Evolutionary conservation across 2,888 invertebrate species (phyloP).

Genomic region (Spilarctia lutea): DNA sequence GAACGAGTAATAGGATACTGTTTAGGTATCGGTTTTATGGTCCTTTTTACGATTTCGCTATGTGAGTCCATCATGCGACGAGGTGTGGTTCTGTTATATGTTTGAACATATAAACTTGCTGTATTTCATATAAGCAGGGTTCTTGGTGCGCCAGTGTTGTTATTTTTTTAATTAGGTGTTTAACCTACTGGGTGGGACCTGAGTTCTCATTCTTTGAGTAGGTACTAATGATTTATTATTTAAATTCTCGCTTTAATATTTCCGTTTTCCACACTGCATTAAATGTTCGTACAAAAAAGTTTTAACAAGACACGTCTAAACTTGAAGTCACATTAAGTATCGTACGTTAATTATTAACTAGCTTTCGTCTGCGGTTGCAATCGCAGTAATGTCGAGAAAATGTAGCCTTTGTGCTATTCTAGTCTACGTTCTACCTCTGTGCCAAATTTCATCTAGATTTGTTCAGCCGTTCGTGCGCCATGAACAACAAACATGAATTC

Average conservation of each 20-base stretch:
- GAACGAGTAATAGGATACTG: constrained; percentile 66
- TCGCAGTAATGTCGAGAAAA: no score
- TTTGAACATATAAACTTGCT: constrained; percentile 20
- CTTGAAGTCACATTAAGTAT: no score
- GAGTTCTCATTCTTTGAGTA: not conserved
- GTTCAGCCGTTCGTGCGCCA: not conserved
- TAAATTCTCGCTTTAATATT: not conserved
- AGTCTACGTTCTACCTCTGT: not conserved
- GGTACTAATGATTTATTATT: not conserved
- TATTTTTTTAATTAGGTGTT: constrained; percentile 21
- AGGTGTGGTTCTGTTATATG: constrained; percentile 39
- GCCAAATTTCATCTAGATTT: not conserved
- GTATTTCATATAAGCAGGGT: constrained; percentile 19
- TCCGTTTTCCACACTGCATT: not conserved
- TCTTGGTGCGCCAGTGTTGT: constrained; percentile 10
- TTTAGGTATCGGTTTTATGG: constrained; percentile 72
- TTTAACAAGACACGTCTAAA: not conserved
- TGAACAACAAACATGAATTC: not conserved
- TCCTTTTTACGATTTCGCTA: constrained; percentile 68
- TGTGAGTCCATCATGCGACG: constrained; percentile 49
- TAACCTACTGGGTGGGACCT: constrained; percentile 21
- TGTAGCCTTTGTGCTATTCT: not conserved
- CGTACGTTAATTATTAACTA: not conserved
- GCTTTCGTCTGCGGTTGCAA: not conserved
- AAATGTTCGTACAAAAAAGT: not conserved